Conservation (phyloP, 53 echinoderm and acorn worm genomes). For the Henricia sp. region DNA sequence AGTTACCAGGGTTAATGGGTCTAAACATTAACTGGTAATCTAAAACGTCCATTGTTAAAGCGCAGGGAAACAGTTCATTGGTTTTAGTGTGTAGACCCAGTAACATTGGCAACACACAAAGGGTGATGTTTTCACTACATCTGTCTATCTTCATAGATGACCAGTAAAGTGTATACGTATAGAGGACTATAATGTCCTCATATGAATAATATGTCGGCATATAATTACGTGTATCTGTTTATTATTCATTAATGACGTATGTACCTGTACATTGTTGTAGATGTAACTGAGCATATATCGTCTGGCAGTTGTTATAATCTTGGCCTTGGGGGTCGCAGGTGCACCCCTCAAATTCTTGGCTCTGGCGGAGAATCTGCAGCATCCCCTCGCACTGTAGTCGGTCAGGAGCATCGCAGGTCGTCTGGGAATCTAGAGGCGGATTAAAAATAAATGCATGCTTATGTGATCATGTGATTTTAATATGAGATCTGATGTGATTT, state of each 20-base stretch:
- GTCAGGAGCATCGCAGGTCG: constrained; percentile 32
- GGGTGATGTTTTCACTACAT: neutral
- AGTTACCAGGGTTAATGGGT: too few relatives aligned
- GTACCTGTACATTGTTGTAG: constrained; percentile 13
- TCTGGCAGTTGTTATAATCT: neutral
- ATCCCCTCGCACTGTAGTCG: constrained; percentile 32
- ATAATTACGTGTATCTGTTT: neutral
- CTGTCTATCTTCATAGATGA: neutral
- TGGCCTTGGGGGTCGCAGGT: neutral
- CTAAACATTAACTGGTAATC: too few relatives aligned
- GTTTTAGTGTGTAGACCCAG: neutral
- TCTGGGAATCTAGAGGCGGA: neutral
- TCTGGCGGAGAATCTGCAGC: constrained; percentile 32
- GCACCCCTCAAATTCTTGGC: neutral
- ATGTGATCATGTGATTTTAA: too few relatives aligned
- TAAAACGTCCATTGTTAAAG: too few relatives aligned
- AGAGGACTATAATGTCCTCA: neutral
- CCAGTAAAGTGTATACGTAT: neutral
- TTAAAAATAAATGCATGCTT: too few relatives aligned
- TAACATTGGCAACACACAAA: neutral
- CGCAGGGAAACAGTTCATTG: too few relatives aligned
- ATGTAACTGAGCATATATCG: neutral
- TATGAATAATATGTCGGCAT: neutral
- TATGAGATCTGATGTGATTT: too few relatives aligned
- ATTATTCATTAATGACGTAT: neutral